phyloP scores from a whole-genome alignment of 2,113 vertebrate species.

The Pterocles gutturalis region DNA sequence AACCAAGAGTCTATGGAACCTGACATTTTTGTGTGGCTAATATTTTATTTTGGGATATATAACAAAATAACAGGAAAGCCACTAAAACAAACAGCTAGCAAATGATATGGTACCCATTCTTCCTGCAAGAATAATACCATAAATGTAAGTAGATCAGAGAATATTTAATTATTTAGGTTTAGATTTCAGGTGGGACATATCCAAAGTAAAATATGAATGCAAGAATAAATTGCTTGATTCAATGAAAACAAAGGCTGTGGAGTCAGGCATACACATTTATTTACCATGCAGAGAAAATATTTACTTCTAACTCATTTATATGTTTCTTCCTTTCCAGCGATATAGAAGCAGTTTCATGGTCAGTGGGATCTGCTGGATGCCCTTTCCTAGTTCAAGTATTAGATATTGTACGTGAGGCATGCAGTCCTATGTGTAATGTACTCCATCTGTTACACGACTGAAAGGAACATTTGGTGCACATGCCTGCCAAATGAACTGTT shows the following conservation, averaged over 20 bases:
- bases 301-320: background rate
- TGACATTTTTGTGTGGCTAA: background rate
- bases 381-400: slow-evolving; percentile 14
- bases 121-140: background rate
- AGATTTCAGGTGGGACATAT: background rate
- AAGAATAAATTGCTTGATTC: background rate
- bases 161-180: background rate
- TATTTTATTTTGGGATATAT: background rate
- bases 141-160: background rate
- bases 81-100: background rate
- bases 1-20: background rate
- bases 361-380: slow-evolving; percentile 9
- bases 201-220: background rate
- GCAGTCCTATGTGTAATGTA: slow-evolving; percentile 46
- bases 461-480: slow-evolving; percentile 60
- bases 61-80: background rate
- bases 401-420: slow-evolving; percentile 50
- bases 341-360: background rate
- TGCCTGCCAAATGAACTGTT: slow-evolving; percentile 58
- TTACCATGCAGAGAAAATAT: background rate
- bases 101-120: background rate
- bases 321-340: background rate
- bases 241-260: background rate
- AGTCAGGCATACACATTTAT: background rate
- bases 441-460: slow-evolving; percentile 69